Evolutionary conservation across 53 echinoderm and acorn worm genomes (phyloP).

Genomic region (Henricia sp.): DNA sequence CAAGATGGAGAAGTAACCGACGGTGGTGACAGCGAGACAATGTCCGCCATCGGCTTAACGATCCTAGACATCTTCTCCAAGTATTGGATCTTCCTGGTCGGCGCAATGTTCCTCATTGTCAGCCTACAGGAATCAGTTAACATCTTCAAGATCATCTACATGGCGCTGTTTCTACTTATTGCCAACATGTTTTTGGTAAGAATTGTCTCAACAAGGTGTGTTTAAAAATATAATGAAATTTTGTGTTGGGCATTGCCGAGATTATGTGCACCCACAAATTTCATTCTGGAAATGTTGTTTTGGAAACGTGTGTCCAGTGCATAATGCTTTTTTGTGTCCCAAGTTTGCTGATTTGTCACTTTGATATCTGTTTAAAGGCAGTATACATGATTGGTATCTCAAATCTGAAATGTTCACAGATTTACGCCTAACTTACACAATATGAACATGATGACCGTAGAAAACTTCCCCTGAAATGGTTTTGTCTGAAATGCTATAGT

Average conservation of each 20-base stretch:
- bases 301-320: no score
- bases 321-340: constrained; percentile 6
- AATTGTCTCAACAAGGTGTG: neutral
- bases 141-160: constrained; percentile 94
- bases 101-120: constrained; percentile 94
- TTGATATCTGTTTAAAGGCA: neutral
- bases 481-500: no score
- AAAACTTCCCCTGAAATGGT: no score
- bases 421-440: no score
- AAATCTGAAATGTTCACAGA: no score
- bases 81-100: constrained; percentile 96
- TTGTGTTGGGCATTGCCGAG: no score
- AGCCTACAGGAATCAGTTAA: constrained; percentile 85
- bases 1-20: constrained; percentile 29
- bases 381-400: no score
- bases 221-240: no score
- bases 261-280: no score
- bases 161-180: constrained; percentile 83
- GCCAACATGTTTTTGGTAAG: constrained; percentile 96
- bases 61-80: constrained; percentile 76
- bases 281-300: no score
- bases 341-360: neutral
- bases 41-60: constrained; percentile 74
- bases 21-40: constrained; percentile 83
- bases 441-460: no score